phyloP scores from a whole-genome alignment of 2,113 vertebrate genomes.

The Pseudopipra pipra region DNA sequence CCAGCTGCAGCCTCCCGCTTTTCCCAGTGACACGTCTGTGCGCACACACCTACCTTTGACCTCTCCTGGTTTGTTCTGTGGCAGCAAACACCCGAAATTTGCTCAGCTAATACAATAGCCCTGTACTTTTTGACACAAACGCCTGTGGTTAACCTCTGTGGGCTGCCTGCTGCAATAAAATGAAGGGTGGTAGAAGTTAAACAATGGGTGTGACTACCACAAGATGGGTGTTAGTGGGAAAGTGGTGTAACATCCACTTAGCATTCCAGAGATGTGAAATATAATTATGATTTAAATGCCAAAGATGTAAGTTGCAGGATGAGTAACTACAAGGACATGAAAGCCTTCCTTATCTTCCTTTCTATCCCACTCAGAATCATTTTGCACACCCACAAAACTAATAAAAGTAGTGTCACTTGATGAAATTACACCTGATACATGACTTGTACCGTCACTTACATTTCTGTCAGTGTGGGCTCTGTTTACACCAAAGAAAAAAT shows the following conservation, averaged over 20 bases:
- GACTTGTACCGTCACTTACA: conserved; percentile 3
- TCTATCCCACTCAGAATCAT: conserved; percentile 40
- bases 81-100: background rate
- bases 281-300: conserved; percentile 50
- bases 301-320: conserved; percentile 39
- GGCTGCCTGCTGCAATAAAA: background rate
- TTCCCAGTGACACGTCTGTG: background rate
- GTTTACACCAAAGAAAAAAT: conserved; percentile 5
- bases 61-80: background rate
- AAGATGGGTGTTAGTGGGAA: conserved; percentile 47
- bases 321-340: conserved; percentile 44
- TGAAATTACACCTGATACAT: conserved; percentile 5
- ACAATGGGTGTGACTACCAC: conserved; percentile 52
- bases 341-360: conserved; percentile 36
- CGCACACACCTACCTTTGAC: background rate
- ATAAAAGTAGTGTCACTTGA: conserved; percentile 43
- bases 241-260: conserved; percentile 54
- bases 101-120: background rate
- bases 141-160: conserved; percentile 46
- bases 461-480: conserved; percentile 1
- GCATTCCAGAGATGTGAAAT: conserved; percentile 52
- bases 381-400: conserved; percentile 56
- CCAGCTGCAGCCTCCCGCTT: background rate
- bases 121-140: background rate
- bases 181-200: conserved; percentile 35